Conservation (phyloP, 2,113 vertebrate genomes). For the Sinocyclocheilus maitianheensis region DNA sequence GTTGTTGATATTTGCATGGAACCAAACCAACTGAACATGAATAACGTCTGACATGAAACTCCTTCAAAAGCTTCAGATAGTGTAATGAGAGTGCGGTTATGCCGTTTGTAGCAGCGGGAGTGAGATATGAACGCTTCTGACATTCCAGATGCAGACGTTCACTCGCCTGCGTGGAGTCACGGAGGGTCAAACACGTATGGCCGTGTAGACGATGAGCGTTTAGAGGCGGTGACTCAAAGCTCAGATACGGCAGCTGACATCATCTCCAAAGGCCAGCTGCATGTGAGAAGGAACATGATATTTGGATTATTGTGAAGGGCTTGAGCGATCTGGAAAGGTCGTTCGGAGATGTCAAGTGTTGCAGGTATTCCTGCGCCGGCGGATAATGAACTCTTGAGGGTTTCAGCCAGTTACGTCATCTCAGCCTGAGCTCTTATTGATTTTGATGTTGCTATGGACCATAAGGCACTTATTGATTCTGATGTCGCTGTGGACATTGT, state of each 20-base stretch:
- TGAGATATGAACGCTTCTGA: conserved; percentile 8
- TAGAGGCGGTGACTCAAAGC: conserved; percentile 23
- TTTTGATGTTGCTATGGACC: conserved; percentile 11
- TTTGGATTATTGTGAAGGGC: conserved; percentile 50
- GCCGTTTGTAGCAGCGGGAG: not conserved
- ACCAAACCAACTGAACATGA: conserved; percentile 28
- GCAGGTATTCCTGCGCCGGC: conserved; percentile 43
- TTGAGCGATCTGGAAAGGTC: conserved; percentile 38
- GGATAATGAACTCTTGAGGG: conserved; percentile 45
- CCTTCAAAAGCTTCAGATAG: conserved; percentile 17
- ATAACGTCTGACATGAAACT: conserved; percentile 14
- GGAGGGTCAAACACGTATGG: not conserved
- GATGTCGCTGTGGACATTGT: conserved; percentile 4
- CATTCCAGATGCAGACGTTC: not conserved
- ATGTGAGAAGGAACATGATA: conserved; percentile 13
- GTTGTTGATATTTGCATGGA: not conserved
- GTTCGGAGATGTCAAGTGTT: conserved; percentile 45
- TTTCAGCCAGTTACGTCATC: not conserved
- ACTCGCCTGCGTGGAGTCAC: not conserved
- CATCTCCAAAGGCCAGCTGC: not conserved
- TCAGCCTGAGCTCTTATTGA: not conserved
- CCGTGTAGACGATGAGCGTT: not conserved
- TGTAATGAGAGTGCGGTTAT: no score
- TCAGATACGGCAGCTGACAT: not conserved
- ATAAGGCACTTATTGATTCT: conserved; percentile 36